These are phyloP conservation scores for Pelagia noctiluca DNA, from an alignment of 30 jellyfish, hydroid and myxozoan species.

Conservation along the genomic window DNA sequence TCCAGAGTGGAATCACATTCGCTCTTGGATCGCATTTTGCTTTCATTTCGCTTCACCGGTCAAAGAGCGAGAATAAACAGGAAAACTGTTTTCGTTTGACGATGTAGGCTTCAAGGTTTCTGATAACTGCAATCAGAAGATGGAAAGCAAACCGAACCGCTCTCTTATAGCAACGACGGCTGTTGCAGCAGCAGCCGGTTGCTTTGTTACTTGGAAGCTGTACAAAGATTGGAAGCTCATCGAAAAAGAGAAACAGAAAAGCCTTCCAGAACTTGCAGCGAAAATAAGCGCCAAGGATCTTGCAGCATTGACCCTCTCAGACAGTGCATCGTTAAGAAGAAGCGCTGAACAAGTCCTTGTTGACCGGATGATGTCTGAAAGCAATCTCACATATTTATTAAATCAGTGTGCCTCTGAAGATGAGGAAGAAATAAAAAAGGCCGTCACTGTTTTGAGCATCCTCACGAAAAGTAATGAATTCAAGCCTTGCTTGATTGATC, in stretches of 20 bases:
- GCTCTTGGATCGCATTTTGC: no score
- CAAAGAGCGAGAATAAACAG: no score
- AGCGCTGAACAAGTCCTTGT: slow-evolving; percentile 82
- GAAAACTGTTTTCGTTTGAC: no score
- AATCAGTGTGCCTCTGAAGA: slow-evolving; percentile 41
- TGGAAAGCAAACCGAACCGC: slow-evolving; percentile 42
- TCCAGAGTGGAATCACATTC: no score
- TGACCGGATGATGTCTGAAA: slow-evolving; percentile 70
- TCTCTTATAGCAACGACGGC: slow-evolving; percentile 78
- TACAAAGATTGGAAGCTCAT: slow-evolving; percentile 45
- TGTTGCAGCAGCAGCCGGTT: slow-evolving; percentile 74
- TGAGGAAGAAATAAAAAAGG: slow-evolving; percentile 45
- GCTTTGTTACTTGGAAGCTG: slow-evolving; percentile 71
- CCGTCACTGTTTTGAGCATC: slow-evolving; percentile 66
- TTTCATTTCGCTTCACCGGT: no score
- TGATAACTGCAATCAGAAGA: no score
- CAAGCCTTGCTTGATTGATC: slow-evolving; percentile 28
- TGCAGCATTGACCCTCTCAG: slow-evolving; percentile 62
- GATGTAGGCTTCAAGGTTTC: no score
- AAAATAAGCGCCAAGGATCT: slow-evolving; percentile 55
- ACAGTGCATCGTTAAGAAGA: slow-evolving; percentile 48
- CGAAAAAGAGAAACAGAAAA: slow-evolving; percentile 54
- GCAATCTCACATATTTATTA: slow-evolving; percentile 34
- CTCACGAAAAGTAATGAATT: slow-evolving; percentile 56
- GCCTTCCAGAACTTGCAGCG: slow-evolving; percentile 63